A percentile compares a stretch with the other conserved stretches of the same genome.
phyloP scores from a whole-genome alignment of 2,113 vertebrate genomes.

The Eudyptes chrysolophus region DNA sequence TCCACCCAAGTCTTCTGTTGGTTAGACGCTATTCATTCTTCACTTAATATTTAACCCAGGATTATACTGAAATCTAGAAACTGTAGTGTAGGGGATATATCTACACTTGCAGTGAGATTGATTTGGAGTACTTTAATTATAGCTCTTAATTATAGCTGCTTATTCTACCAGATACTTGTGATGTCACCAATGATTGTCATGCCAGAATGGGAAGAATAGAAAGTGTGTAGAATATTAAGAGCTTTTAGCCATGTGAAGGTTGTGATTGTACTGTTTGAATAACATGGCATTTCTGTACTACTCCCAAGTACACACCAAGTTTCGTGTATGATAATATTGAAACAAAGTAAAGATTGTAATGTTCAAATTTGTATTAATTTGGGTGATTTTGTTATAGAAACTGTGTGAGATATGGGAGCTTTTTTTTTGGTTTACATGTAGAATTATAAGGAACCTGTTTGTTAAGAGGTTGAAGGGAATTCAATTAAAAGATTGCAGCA shows the following conservation, averaged over 20 bases:
- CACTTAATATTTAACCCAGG: not conserved
- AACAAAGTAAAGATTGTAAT: not conserved
- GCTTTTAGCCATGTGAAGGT: not conserved
- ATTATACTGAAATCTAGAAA: not conserved
- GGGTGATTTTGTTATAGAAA: not conserved
- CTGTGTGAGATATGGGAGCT: not conserved
- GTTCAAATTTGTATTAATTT: not conserved
- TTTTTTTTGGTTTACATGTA: not conserved
- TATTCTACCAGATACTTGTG: not conserved
- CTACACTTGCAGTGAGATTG: not conserved
- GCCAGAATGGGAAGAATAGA: not conserved
- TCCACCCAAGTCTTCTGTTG: not conserved
- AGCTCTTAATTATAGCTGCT: not conserved
- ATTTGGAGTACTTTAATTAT: not conserved
- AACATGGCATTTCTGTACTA: not conserved
- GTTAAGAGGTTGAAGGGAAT: not conserved
- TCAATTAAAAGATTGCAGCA: not conserved
- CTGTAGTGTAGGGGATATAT: not conserved
- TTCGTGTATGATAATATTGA: not conserved
- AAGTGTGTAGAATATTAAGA: not conserved
- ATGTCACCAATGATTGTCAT: not conserved
- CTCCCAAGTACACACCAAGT: not conserved
- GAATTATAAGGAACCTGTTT: not conserved
- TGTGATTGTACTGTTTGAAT: not conserved
- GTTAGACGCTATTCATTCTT: not conserved